Percentiles rank a stretch among this genome's conserved stretches.
These are phyloP conservation scores for Isichthys henryi DNA, from an alignment of 2,113 vertebrate genomes.

Conservation along the genomic window DNA sequence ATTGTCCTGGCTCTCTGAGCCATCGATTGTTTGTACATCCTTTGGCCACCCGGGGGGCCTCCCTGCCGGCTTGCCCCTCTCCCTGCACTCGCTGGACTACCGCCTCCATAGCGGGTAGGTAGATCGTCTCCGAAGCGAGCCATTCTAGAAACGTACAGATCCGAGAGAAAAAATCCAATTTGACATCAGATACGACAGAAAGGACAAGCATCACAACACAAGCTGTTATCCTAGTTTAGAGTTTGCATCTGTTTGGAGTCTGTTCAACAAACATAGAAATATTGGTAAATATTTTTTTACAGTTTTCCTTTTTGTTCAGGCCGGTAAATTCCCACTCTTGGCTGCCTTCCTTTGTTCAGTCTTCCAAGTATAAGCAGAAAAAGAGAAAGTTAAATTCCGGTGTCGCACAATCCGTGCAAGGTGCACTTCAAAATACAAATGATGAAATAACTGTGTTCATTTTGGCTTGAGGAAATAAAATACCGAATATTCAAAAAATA, in stretches of 20 bases:
- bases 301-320: not conserved
- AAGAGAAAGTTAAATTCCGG: constrained; percentile 48
- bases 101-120: constrained; percentile 72
- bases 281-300: constrained; percentile 9
- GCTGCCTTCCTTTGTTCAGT: constrained; percentile 28
- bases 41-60: constrained; percentile 70
- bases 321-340: not conserved
- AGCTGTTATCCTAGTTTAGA: constrained; percentile 39
- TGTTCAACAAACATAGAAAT: constrained; percentile 36
- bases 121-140: constrained; percentile 90
- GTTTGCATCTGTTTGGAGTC: constrained; percentile 39
- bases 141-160: constrained; percentile 66
- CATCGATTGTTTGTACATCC: constrained; percentile 90
- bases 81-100: constrained; percentile 58
- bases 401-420: constrained; percentile 39
- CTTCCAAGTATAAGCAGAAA: constrained; percentile 19
- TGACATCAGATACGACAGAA: constrained; percentile 55
- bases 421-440: constrained; percentile 22
- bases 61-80: constrained; percentile 70
- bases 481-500: not conserved
- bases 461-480: not conserved
- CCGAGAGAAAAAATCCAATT: constrained; percentile 64
- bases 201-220: constrained; percentile 77
- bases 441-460: not conserved
- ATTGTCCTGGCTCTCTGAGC: constrained; percentile 92